phyloP scores from a whole-genome alignment of 2,113 vertebrate species.

The Lasiurus cinereus region DNA sequence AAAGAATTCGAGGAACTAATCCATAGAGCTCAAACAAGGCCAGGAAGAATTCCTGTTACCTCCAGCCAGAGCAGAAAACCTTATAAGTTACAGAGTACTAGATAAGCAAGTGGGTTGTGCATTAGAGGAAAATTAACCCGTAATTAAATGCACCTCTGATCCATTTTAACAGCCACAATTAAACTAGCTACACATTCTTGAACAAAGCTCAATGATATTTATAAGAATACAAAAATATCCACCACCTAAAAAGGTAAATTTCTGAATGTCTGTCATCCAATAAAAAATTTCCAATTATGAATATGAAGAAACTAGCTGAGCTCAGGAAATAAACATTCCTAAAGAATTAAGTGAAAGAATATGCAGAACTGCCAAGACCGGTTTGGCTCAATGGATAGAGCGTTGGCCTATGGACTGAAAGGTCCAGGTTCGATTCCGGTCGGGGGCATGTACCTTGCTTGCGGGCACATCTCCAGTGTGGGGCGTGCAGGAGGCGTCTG shows the following conservation, averaged over 20 bases:
- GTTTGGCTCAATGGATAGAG: too few species aligned
- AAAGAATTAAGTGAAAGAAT: neutral
- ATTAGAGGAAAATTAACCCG: conserved; percentile 20
- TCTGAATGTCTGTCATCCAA: neutral
- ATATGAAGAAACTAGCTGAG: conserved; percentile 12
- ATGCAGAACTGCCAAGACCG: neutral
- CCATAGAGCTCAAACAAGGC: neutral
- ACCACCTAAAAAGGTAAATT: conserved; percentile 18
- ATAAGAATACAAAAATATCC: neutral
- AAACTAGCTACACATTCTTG: neutral
- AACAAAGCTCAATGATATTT: conserved; percentile 5
- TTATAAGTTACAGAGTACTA: neutral
- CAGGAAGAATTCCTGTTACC: neutral
- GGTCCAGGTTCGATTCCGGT: too few species aligned
- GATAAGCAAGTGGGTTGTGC: conserved; percentile 32
- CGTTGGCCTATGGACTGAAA: too few species aligned
- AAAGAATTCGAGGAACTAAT: neutral
- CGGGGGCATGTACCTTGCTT: too few species aligned
- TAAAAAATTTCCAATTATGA: neutral
- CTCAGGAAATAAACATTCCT: neutral
- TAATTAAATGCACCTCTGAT: neutral
- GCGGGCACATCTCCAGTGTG: too few species aligned
- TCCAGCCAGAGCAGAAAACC: conserved; percentile 1
- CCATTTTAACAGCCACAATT: neutral
- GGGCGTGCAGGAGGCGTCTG: too few species aligned